phyloP scores from a whole-genome alignment of 2,113 vertebrate genomes.

The Colossoma macropomum region DNA sequence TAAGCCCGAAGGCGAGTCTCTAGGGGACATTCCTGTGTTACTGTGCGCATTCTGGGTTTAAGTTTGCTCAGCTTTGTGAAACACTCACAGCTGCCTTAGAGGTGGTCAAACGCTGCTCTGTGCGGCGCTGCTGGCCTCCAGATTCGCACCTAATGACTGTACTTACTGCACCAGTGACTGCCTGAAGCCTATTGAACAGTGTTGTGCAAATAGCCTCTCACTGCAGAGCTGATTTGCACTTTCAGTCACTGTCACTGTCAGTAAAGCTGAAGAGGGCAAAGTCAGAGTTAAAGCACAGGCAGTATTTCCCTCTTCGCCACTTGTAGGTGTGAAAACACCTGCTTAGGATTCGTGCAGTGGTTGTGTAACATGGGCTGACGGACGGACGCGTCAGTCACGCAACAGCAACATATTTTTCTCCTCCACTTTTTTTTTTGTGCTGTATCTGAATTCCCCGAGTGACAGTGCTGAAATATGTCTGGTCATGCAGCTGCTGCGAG shows the following conservation, averaged over 20 bases:
- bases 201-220: not conserved
- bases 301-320: not conserved
- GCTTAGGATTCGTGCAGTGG: no score
- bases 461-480: conserved; percentile 27
- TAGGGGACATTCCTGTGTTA: no score
- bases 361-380: not conserved
- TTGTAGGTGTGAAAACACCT: not conserved
- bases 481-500: conserved; percentile 22
- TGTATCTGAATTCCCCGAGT: conserved; percentile 11
- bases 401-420: not conserved
- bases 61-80: no score
- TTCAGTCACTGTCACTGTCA: not conserved
- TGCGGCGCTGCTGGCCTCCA: no score
- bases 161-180: not conserved
- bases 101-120: no score
- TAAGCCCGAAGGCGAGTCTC: no score
- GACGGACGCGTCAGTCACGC: not conserved
- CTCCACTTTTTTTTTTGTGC: not conserved
- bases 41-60: no score
- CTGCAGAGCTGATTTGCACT: not conserved
- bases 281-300: not conserved
- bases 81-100: no score
- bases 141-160: not conserved
- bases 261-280: not conserved
- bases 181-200: not conserved